Evolutionary conservation across 2,888 invertebrate genomes (phyloP), one percentile per base, ranked within the genome.

Genomic region (Coenonympha arcania): DNA sequence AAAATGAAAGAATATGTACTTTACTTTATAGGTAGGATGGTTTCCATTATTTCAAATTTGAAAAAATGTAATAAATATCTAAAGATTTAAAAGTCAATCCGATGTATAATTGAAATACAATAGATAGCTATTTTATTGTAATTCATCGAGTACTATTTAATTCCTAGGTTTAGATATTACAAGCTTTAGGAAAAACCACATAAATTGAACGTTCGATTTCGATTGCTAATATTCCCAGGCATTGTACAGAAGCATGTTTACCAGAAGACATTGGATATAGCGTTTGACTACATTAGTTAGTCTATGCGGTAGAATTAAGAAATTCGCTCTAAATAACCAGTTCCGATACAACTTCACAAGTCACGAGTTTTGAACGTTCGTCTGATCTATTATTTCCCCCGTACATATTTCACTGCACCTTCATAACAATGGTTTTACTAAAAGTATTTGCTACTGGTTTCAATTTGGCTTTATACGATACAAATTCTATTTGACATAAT

Each of bases 261-360:
- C 33, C 30, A 20, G 30, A 42, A 11, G 50, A 48, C 50, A 33
- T 46, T 43, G 52, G 44, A 48, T 58, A 57, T 52, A 59, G 54
- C 18, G 57, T 48, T 51, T 56, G 55, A 43, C 44, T 49, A 47
- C 33, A 56, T 52, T 52, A 48, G 42, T 51, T 53, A 48, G 42
- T 51, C 52, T 55, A 61, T 53, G 59, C 47, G 53, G 54, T 52
- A 44, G 54, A 61, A 65, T 65, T 65, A 64, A 66, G 63, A 63
- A 64, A 66, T 64, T 57, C 53, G 60, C 60, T 58, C 59, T 54
- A 63, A 56, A 60, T 58, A 64, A 61, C 59, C 54, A 48, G 59
- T 59, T 54, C 40, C 42, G 49, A 48, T 31, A 40, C 56, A 30
- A 56, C 56, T 60, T 59, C 34, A 40, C 56, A 30, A 56, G 57